Percentiles rank a stretch among this genome's conserved stretches.
Conservation (phyloP, 2,888 invertebrate species). For the Parnassius mnemosyne region DNA sequence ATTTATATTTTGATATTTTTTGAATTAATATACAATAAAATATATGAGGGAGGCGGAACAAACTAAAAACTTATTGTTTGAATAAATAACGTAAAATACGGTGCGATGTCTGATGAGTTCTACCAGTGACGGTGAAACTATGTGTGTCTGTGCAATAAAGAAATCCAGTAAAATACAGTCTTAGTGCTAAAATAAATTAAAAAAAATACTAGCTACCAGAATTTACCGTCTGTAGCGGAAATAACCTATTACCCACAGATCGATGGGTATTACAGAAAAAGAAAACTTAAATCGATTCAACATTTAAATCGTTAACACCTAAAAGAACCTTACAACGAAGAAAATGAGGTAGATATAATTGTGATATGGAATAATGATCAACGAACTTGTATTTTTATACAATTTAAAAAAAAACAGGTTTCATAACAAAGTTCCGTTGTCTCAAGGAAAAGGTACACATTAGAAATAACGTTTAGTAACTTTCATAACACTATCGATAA, state of each 20-base stretch:
- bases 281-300: constrained; percentile 43
- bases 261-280: constrained; percentile 51
- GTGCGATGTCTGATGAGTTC: not conserved
- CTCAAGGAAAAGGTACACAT: constrained; percentile 24
- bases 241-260: constrained; percentile 38
- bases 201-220: constrained; percentile 45
- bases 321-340: constrained; percentile 71
- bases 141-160: constrained; percentile 1
- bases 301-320: constrained; percentile 59
- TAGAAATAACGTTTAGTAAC: constrained; percentile 23
- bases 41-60: not conserved
- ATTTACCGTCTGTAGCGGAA: constrained; percentile 35
- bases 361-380: constrained; percentile 73
- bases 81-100: not conserved
- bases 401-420: constrained; percentile 19
- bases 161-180: constrained; percentile 26
- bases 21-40: not conserved
- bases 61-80: not conserved
- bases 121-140: not conserved
- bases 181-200: constrained; percentile 42
- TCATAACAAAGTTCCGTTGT: constrained; percentile 21
- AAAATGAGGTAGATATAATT: constrained; percentile 79
- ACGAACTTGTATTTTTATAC: constrained; percentile 37
- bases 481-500: constrained; percentile 24
- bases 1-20: not conserved